A percentile compares a stretch with the other conserved stretches of the same genome.
phyloP scores from a whole-genome alignment of 1,140 invertebrate genomes.

The Pseudomyrmex concolor region DNA sequence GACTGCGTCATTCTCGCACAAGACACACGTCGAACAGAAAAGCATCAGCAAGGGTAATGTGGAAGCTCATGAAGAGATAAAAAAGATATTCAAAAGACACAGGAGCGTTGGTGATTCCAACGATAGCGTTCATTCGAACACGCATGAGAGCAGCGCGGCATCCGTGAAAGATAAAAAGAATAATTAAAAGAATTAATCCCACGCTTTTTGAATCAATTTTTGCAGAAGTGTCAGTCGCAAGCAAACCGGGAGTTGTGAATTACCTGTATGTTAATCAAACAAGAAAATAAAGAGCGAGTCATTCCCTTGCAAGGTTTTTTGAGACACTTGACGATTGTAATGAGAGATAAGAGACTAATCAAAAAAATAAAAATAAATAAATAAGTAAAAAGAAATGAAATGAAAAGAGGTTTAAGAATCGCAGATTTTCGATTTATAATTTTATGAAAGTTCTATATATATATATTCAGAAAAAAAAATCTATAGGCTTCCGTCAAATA shows the following conservation, averaged over 20 bases:
- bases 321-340: constrained; percentile 8
- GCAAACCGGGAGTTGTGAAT: neutral
- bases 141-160: constrained; percentile 46
- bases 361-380: constrained; percentile 8
- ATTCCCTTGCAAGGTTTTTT: neutral
- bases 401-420: neutral
- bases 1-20: neutral
- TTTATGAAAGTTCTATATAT: constrained; percentile 63
- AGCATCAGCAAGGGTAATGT: constrained; percentile 35
- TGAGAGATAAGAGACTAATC: constrained; percentile 54
- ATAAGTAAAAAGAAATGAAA: neutral
- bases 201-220: neutral
- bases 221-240: too few species aligned
- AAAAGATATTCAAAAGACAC: constrained; percentile 72
- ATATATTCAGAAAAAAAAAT: constrained; percentile 44
- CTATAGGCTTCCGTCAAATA: constrained; percentile 69
- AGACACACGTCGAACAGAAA: constrained; percentile 21
- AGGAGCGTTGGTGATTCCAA: constrained; percentile 30
- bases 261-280: constrained; percentile 51
- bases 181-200: constrained; percentile 65
- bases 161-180: constrained; percentile 71
- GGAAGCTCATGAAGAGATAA: constrained; percentile 67
- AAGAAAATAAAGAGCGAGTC: neutral
- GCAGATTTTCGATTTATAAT: constrained; percentile 53
- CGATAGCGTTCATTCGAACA: constrained; percentile 3